phyloP scores from a whole-genome alignment of 2,888 invertebrate species.

The Rhamphomyia laevipes region DNA sequence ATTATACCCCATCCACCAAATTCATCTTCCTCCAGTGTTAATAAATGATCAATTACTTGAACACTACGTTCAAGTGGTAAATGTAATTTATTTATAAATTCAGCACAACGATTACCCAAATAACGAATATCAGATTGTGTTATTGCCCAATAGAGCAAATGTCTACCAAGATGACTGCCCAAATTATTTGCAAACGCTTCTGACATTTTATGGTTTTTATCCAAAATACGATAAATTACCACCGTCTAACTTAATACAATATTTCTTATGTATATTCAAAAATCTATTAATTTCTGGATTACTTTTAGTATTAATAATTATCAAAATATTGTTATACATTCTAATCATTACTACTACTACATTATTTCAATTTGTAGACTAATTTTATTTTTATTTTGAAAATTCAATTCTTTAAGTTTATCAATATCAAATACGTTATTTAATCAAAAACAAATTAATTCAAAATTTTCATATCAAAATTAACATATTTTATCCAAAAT shows the following conservation, averaged over 20 bases:
- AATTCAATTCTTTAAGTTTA: no score
- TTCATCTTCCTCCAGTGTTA: slow-evolving; percentile 43
- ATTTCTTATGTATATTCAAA: background rate
- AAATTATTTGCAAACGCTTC: slow-evolving; percentile 36
- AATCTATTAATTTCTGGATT: no score
- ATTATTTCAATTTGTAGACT: background rate
- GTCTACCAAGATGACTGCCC: slow-evolving; percentile 42
- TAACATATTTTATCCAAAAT: background rate
- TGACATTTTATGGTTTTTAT: slow-evolving; percentile 30
- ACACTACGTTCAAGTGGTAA: slow-evolving; percentile 38
- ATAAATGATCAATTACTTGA: slow-evolving; percentile 53
- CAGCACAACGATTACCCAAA: slow-evolving; percentile 50
- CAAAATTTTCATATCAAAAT: no score
- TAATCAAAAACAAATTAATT: no score
- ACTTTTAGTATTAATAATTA: no score
- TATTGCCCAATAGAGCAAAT: slow-evolving; percentile 50
- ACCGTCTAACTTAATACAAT: background rate
- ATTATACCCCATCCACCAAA: slow-evolving; percentile 14
- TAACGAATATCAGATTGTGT: slow-evolving; percentile 49
- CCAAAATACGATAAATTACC: no score
- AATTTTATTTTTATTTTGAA: background rate
- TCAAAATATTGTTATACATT: no score
- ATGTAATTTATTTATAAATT: slow-evolving; percentile 38
- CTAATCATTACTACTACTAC: no score
- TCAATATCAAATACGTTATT: no score